phyloP scores from a whole-genome alignment of 1,140 invertebrate species.

The Chlorops oryzae region DNA sequence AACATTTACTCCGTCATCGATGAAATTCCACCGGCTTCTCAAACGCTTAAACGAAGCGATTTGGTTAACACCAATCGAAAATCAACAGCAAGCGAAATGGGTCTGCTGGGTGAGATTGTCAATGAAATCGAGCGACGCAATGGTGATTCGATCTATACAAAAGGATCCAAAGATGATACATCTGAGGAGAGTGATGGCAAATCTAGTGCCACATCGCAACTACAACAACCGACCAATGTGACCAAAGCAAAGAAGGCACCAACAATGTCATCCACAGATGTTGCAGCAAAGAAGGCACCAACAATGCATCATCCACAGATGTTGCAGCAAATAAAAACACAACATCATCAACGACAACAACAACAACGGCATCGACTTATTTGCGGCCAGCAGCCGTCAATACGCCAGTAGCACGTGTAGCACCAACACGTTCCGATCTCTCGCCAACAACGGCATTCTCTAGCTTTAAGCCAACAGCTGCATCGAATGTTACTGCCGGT shows the following conservation, averaged over 20 bases:
- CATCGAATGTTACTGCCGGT: background rate
- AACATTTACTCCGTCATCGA: conserved; percentile 84
- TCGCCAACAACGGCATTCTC: conserved; percentile 37
- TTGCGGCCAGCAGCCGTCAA: conserved; percentile 64
- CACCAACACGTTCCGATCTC: conserved; percentile 55
- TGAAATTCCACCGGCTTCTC: conserved; percentile 54
- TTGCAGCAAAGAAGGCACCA: conserved; percentile 27
- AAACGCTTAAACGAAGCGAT: conserved; percentile 42
- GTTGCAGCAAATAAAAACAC: conserved; percentile 5
- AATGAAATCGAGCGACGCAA: conserved; percentile 79
- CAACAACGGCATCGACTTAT: conserved; percentile 66
- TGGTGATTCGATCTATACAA: conserved; percentile 75
- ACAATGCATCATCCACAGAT: conserved; percentile 8
- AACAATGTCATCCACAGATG: conserved; percentile 52
- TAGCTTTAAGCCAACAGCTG: conserved; percentile 36
- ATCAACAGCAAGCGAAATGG: conserved; percentile 55
- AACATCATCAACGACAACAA: conserved; percentile 46
- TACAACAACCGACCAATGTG: background rate
- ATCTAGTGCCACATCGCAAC: conserved; percentile 53
- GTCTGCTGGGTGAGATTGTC: conserved; percentile 75
- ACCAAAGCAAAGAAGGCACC: background rate
- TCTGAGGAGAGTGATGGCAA: too few relatives aligned
- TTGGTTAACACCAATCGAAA: conserved; percentile 45
- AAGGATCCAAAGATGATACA: conserved; percentile 50
- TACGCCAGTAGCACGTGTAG: conserved; percentile 58